Evolutionary conservation across 1,140 invertebrate species (phyloP).

Genomic region (Diploscapter pachys): DNA sequence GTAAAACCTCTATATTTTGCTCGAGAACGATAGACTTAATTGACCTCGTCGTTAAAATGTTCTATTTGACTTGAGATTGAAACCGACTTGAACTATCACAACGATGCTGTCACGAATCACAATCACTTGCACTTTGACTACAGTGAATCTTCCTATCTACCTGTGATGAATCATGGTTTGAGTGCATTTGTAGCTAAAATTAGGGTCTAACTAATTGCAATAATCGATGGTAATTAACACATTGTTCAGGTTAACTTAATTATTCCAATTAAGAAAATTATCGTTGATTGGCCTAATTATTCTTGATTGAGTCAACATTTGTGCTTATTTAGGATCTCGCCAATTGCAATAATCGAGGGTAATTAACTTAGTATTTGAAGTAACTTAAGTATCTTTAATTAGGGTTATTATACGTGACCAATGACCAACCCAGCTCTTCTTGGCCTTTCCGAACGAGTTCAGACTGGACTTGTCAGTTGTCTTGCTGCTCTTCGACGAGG

Average conservation of each 20-base stretch:
- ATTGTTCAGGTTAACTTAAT: neutral
- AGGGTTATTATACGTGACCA: neutral
- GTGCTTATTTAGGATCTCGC: neutral
- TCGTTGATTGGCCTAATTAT: neutral
- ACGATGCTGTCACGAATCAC: slow-evolving; percentile 17
- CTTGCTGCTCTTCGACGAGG: slow-evolving; percentile 67
- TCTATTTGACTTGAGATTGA: slow-evolving; percentile 2
- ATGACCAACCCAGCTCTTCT: slow-evolving; percentile 81
- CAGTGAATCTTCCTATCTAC: too few species aligned
- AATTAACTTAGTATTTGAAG: neutral
- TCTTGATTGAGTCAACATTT: neutral
- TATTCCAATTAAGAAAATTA: neutral
- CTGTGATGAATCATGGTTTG: too few species aligned
- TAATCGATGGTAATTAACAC: slow-evolving; percentile 4
- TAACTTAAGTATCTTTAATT: slow-evolving; percentile 7
- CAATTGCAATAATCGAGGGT: slow-evolving; percentile 5
- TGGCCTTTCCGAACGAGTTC: slow-evolving; percentile 58
- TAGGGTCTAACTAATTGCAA: neutral
- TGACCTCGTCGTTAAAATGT: neutral
- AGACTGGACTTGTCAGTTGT: slow-evolving; percentile 70
- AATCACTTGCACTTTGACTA: slow-evolving; percentile 6
- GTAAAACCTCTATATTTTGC: neutral
- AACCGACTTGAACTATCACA: neutral
- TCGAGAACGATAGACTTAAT: neutral
- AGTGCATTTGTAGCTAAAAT: too few species aligned